Evolutionary conservation across 2,797 vertebrate species (phyloP).

Genomic region (Muscicapa comitata): DNA sequence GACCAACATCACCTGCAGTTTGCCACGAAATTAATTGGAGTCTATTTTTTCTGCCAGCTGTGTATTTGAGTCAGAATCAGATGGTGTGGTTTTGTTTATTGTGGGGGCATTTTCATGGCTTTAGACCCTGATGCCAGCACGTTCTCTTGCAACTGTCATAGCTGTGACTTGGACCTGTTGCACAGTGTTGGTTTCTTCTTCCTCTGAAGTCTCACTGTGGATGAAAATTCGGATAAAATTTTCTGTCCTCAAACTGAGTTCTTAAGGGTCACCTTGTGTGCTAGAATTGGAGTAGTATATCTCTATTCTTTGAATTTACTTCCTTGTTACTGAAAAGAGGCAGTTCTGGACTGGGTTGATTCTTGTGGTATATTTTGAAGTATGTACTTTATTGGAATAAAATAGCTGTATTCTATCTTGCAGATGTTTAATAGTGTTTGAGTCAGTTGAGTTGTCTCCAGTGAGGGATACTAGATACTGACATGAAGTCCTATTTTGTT

Average conservation of each 20-base stretch:
- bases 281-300: not conserved
- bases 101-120: not conserved
- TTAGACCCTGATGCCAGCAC: constrained; percentile 42
- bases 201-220: not conserved
- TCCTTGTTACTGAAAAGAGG: not conserved
- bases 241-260: not conserved
- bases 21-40: not conserved
- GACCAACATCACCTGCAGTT: not conserved
- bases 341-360: not conserved
- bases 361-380: not conserved
- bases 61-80: not conserved
- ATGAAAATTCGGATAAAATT: not conserved
- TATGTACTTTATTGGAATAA: not conserved
- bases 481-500: not conserved
- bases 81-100: not conserved
- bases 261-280: not conserved
- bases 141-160: constrained; percentile 42
- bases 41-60: not conserved
- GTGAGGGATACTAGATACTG: not conserved
- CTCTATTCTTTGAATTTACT: not conserved
- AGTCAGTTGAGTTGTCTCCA: not conserved
- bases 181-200: not conserved
- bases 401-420: not conserved
- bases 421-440: not conserved
- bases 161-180: not conserved